A percentile compares a stretch with the other conserved stretches of the same genome.
Conservation (phyloP, 2,888 invertebrate genomes). For the Notodromas monacha region DNA sequence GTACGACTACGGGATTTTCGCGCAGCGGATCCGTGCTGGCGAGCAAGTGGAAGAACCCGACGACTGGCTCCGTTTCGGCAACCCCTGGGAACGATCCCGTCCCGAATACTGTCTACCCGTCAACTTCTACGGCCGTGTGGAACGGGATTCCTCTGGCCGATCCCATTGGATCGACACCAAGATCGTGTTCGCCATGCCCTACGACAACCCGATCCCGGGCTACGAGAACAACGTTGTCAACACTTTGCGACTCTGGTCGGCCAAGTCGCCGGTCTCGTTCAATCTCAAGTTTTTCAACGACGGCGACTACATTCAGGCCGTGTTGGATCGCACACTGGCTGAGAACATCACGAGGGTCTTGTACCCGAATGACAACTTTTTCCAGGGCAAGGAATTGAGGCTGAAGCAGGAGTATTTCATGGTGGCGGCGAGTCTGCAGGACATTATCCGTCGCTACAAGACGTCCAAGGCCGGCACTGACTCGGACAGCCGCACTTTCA, state of each 20-base stretch:
- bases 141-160: constrained; percentile 13
- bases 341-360: constrained; percentile 92
- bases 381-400: constrained; percentile 90
- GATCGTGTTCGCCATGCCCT: constrained; percentile 86
- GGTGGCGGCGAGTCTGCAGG: constrained; percentile 78
- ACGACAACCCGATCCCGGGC: constrained; percentile 91
- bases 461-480: constrained; percentile 64
- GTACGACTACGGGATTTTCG: constrained; percentile 97
- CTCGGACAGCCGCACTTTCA: constrained; percentile 57
- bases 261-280: constrained; percentile 79
- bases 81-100: constrained; percentile 25
- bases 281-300: constrained; percentile 88
- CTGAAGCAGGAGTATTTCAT: constrained; percentile 98
- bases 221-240: constrained; percentile 94
- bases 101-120: constrained; percentile 24
- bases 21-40: constrained; percentile 75
- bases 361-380: constrained; percentile 96
- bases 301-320: constrained; percentile 95
- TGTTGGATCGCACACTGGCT: constrained; percentile 79
- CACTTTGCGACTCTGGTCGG: constrained; percentile 86
- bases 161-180: constrained; percentile 19
- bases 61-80: constrained; percentile 24
- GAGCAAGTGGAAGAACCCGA: constrained; percentile 41
- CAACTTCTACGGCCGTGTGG: constrained; percentile 22
- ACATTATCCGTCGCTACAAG: constrained; percentile 84